Evolutionary conservation across 1,140 invertebrate species (phyloP).

Genomic region (Aphaenogaster floridana): DNA sequence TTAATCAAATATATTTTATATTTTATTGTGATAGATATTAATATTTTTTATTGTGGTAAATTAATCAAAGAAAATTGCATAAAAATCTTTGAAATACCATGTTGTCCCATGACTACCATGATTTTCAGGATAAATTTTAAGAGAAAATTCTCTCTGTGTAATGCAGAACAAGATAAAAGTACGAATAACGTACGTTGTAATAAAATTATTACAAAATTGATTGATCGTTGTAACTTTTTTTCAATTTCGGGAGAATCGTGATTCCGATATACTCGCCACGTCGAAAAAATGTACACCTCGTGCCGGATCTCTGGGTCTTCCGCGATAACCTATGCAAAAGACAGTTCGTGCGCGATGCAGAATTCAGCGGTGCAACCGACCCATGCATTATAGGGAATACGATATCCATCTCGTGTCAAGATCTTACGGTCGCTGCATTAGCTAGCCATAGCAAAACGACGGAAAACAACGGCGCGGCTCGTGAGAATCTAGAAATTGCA

Average conservation of each 20-base stretch:
- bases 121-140: too few species aligned
- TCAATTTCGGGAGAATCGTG: neutral
- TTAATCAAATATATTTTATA: too few species aligned
- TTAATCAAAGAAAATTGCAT: too few species aligned
- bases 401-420: conserved; percentile 76
- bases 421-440: conserved; percentile 63
- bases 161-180: neutral
- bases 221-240: neutral
- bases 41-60: too few species aligned
- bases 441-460: conserved; percentile 51
- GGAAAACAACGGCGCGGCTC: conserved; percentile 44
- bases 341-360: conserved; percentile 66
- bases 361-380: conserved; percentile 70
- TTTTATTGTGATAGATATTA: too few species aligned
- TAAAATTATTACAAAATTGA: neutral
- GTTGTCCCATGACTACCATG: too few species aligned
- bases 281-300: conserved; percentile 51
- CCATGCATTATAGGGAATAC: conserved; percentile 76
- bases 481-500: conserved; percentile 32
- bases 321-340: conserved; percentile 75
- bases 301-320: conserved; percentile 58
- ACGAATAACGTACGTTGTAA: neutral
- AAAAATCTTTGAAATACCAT: too few species aligned
- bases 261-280: neutral
- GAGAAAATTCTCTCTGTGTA: too few species aligned